Evolutionary conservation across 2,888 invertebrate species (phyloP).

Genomic region (Petrolisthes cinctipes): DNA sequence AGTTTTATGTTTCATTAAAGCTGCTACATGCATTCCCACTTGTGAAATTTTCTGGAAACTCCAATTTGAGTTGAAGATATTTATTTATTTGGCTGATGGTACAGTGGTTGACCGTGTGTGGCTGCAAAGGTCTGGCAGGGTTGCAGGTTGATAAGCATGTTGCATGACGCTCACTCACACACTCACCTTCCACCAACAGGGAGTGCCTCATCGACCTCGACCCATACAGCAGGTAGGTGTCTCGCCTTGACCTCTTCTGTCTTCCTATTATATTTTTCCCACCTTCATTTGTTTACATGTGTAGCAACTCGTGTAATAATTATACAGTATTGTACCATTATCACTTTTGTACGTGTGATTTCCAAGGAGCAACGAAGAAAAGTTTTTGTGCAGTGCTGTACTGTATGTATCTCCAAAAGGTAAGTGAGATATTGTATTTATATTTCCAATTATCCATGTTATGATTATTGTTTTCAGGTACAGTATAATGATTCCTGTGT

Average conservation of each 20-base stretch:
- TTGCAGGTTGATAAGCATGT: background rate
- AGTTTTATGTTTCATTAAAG: no score
- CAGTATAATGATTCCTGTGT: no score
- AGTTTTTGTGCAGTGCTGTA: no score
- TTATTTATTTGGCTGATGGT: no score
- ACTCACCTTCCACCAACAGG: conserved; percentile 50
- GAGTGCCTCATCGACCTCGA: conserved; percentile 50
- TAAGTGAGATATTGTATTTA: no score
- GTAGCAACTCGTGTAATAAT: background rate
- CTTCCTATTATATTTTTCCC: background rate
- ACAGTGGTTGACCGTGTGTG: background rate
- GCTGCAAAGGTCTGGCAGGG: no score
- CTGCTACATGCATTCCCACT: background rate
- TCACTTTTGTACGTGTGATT: no score
- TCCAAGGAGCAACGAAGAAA: no score
- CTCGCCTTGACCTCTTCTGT: background rate
- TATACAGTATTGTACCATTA: no score
- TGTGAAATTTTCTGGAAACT: background rate
- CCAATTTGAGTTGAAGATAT: background rate
- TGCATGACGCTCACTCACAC: conserved; percentile 3
- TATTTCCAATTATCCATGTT: no score
- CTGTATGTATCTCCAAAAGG: no score
- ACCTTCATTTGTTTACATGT: background rate
- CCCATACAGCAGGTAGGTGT: conserved; percentile 47
- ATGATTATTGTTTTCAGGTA: no score